Conservation (phyloP, 2,797 vertebrate genomes). For the Alauda arvensis region DNA sequence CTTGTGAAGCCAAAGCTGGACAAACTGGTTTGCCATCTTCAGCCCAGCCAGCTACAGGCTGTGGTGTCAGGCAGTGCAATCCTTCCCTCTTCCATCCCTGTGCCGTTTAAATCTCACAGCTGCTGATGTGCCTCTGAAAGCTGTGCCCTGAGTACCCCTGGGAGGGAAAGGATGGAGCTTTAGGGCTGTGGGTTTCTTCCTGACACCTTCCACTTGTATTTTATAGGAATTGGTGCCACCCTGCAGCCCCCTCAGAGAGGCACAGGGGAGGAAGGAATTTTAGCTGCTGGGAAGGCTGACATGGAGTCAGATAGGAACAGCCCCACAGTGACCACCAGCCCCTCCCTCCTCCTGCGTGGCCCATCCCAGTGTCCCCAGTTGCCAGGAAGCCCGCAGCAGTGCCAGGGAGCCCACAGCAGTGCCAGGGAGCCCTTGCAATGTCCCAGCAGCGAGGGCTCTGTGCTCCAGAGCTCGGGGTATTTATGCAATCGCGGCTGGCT, state of each 20-base stretch:
- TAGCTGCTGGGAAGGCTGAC: background rate
- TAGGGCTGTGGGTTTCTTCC: background rate
- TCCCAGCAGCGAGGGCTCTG: slow-evolving; percentile 17
- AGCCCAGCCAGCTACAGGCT: background rate
- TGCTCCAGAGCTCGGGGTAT: slow-evolving; percentile 33
- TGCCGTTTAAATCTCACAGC: background rate
- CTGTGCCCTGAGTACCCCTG: accelerated
- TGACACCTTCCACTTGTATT: background rate
- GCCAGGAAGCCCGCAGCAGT: background rate
- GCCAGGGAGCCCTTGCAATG: background rate
- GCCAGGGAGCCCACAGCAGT: background rate
- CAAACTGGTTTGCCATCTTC: slow-evolving; percentile 2
- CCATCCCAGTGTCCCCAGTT: background rate
- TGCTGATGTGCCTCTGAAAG: background rate
- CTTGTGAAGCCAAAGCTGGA: background rate
- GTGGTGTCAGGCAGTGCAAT: background rate
- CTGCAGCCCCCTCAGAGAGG: background rate
- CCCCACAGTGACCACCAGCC: background rate
- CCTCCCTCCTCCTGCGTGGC: background rate
- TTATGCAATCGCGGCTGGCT: slow-evolving; percentile 48
- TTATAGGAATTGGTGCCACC: background rate
- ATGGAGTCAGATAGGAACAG: background rate
- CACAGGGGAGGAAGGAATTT: background rate
- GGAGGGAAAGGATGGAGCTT: background rate
- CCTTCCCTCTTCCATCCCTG: background rate